Base-by-base conservation (phyloP, 2,797 vertebrate species). In the Phataginus tetradactyla region DNA sequence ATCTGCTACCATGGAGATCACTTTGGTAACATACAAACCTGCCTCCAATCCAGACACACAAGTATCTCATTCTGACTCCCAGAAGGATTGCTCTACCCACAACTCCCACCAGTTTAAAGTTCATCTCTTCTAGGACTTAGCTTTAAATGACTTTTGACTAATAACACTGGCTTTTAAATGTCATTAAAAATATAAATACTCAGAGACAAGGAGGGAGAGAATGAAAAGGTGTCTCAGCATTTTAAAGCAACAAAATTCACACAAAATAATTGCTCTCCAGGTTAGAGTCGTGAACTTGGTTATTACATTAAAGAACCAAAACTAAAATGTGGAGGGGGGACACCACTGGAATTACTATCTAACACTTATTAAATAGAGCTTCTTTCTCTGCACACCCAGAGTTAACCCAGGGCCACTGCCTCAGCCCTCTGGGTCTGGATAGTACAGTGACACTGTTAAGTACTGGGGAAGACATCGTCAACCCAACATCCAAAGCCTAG, bases 1-100 rank as follows among this genome's bases (percentile, higher is more conserved):
- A 96, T 97, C 96, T 37, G 96, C 97, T 98, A 95, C 88, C 96
- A 96, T 49, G 90, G 97, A 77, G 96, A 98, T 94, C 96, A 93
- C 92, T 85, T 94, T 95, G 94, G 96, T 93, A 98, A 96, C 64
- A 64, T 3, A 95, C 78, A 97, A 98, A 83, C 97, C 90, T 97
- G 89, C 86, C 93, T 95, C 0, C 42, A 78, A 61, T 93, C 86
- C 95, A 97, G 74, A 94, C 15, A 59, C 59, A 96, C 53, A 32
- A 69, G 89, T 49, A 59, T 84, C 91, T 93, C 90, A 42, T 71
- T 92, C 80, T 55, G 7, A 75, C 95, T 94, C 96, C 92, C 74
- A 84, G 75, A 89, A 91, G 97, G 96, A 85, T n/a, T 85, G 96
- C 53, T 80, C 77, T 39, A 69, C 6, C 85, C 87, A 29, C 4